Evolutionary conservation across 2,888 invertebrate genomes (phyloP), one percentile per base, ranked within the genome.

Genomic region (Portevinia maculata): DNA sequence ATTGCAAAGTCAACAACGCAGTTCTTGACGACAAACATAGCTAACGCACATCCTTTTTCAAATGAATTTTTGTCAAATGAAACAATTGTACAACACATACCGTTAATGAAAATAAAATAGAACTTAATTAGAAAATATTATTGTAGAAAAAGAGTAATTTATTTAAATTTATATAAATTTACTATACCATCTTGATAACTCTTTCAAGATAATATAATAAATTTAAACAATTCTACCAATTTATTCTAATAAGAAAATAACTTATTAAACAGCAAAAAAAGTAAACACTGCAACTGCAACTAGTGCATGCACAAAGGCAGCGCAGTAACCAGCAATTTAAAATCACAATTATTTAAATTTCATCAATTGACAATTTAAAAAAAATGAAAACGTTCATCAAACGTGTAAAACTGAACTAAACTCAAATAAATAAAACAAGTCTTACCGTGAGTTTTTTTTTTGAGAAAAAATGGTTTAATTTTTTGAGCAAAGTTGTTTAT

Each of bases 241-340:
- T n/a, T n/a, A n/a, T n/a, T n/a, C n/a, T 57, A 15, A 0, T 21
- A 8, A 32, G 8, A 2, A 44, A 50, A 50, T 24, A 32, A 32
- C 24, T 21, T 28, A 41, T 41, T 17, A 1, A 59, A 46, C 21
- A n/a, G n/a, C n/a, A n/a, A 41, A 21, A 34, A 15, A 57, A 39
- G 4, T 21, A 48, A 37, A 37, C 24, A 62, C 71, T 78, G 67
- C 67, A 67, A 76, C 83, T 62, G 83, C 78, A 83, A 83, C 53
- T 11, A 71, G 34, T 62, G 21, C 81, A 83, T 83, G 76, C 76
- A 78, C 32, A 76, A 83, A 73, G 24, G 62, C 83, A 83, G 83
- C 57, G 60, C 67, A 83, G 83, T 39, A 71, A 83, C 76, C 62
- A 70, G n/a, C 15, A 52, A 64, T 41, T 17, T 15, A 1, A 1